Percentiles rank a stretch among this genome's conserved stretches.
These are phyloP conservation scores for Drosophila mauritiana DNA, from an alignment of 1,140 invertebrate genomes.

Conservation along the genomic window DNA sequence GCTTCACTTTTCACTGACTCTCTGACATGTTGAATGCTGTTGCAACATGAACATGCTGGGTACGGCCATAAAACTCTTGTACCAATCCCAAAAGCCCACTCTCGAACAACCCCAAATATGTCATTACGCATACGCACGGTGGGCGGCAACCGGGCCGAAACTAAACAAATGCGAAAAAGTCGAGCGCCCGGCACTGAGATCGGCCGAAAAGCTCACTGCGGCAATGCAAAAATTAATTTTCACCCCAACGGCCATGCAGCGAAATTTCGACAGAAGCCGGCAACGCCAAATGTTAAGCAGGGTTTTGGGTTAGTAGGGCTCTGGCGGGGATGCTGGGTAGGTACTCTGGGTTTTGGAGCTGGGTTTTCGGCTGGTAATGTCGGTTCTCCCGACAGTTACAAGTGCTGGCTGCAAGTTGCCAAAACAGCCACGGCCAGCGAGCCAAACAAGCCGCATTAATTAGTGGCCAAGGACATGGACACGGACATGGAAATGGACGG, in stretches of 20 bases:
- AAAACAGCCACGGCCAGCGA: slow-evolving; percentile 49
- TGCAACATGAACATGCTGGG: slow-evolving; percentile 19
- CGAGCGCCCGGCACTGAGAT: slow-evolving; percentile 6
- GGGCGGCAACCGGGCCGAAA: slow-evolving; percentile 29
- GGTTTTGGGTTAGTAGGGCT: not conserved
- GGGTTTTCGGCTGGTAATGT: slow-evolving; percentile 8
- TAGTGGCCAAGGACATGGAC: slow-evolving; percentile 70
- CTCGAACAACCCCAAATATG: slow-evolving; percentile 33
- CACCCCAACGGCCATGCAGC: slow-evolving; percentile 49
- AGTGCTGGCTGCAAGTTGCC: slow-evolving; percentile 42
- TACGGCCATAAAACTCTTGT: slow-evolving; percentile 28
- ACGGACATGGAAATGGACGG: slow-evolving; percentile 2
- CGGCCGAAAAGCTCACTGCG: slow-evolving; percentile 27
- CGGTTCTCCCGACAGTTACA: slow-evolving; percentile 49
- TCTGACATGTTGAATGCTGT: slow-evolving; percentile 17
- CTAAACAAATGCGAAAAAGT: slow-evolving; percentile 33
- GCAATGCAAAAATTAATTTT: slow-evolving; percentile 63
- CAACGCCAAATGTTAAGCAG: slow-evolving; percentile 42
- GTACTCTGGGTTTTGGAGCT: not conserved
- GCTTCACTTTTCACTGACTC: not conserved
- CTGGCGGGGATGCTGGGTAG: not conserved
- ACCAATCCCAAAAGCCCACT: slow-evolving; percentile 17
- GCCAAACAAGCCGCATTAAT: slow-evolving; percentile 78
- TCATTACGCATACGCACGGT: slow-evolving; percentile 60
- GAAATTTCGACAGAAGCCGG: slow-evolving; percentile 46